These are phyloP conservation scores for Neomonachus schauinslandi DNA, from an alignment of 2,113 vertebrate species.

Conservation along the genomic window DNA sequence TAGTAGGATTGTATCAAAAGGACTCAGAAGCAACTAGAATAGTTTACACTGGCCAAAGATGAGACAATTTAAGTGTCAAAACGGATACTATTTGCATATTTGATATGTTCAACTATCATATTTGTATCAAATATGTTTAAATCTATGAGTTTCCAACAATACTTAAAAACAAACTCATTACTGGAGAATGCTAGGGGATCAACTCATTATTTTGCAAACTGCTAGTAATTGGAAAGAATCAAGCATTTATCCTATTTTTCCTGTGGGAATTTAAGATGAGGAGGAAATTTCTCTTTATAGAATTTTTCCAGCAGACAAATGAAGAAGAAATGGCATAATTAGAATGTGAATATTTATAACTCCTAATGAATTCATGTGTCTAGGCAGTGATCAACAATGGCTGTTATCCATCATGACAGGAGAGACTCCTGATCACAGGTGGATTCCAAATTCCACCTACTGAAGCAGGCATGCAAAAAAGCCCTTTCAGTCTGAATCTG, in stretches of 20 bases:
- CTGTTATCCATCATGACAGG: not conserved
- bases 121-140: not conserved
- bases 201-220: conserved; percentile 4
- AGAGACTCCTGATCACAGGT: not conserved
- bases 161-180: conserved; percentile 13
- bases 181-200: not conserved
- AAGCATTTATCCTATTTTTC: not conserved
- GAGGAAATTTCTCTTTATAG: not conserved
- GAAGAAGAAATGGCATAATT: conserved; percentile 4
- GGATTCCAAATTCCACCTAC: not conserved
- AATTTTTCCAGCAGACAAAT: not conserved
- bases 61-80: not conserved
- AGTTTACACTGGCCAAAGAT: not conserved
- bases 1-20: not conserved
- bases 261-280: not conserved
- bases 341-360: not conserved
- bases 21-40: not conserved
- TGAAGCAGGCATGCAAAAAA: not conserved
- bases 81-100: not conserved
- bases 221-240: not conserved
- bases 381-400: not conserved
- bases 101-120: not conserved
- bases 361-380: not conserved
- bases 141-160: not conserved
- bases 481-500: not conserved